Evolutionary conservation across 2,888 invertebrate genomes (phyloP).

Genomic region (Drosophila antonietae): DNA sequence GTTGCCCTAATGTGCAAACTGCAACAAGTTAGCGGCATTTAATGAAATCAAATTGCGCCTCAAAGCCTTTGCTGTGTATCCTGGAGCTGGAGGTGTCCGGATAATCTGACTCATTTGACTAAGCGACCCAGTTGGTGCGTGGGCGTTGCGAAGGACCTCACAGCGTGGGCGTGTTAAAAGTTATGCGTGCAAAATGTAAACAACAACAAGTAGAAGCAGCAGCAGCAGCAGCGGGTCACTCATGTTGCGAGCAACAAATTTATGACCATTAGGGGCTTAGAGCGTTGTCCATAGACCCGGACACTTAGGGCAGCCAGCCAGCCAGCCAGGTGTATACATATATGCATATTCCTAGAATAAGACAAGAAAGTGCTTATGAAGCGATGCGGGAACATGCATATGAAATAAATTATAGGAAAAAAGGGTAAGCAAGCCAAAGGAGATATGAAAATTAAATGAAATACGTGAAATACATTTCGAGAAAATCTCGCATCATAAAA

Average conservation of each 20-base stretch:
- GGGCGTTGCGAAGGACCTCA: background rate
- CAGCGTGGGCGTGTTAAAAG: slow-evolving; percentile 42
- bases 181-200: slow-evolving; percentile 61
- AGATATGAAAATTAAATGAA: slow-evolving; percentile 14
- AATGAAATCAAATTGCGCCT: slow-evolving; percentile 54
- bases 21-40: slow-evolving; percentile 63
- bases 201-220: slow-evolving; percentile 47
- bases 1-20: slow-evolving; percentile 59
- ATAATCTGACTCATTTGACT: slow-evolving; percentile 21
- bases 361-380: background rate
- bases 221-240: slow-evolving; percentile 8
- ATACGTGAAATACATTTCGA: slow-evolving; percentile 1
- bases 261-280: slow-evolving; percentile 48
- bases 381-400: background rate
- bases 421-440: slow-evolving; percentile 3
- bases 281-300: slow-evolving; percentile 10
- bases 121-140: background rate
- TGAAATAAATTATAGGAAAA: slow-evolving; percentile 15
- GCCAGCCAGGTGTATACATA: background rate
- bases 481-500: background rate
- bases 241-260: slow-evolving; percentile 55
- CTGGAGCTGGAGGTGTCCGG: background rate
- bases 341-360: background rate
- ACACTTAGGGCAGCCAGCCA: slow-evolving; percentile 9
- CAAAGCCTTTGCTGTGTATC: background rate